Evolutionary conservation across 2,888 invertebrate species (phyloP), one percentile per base, ranked within the genome.

Genomic region (Hydraecia micacea): DNA sequence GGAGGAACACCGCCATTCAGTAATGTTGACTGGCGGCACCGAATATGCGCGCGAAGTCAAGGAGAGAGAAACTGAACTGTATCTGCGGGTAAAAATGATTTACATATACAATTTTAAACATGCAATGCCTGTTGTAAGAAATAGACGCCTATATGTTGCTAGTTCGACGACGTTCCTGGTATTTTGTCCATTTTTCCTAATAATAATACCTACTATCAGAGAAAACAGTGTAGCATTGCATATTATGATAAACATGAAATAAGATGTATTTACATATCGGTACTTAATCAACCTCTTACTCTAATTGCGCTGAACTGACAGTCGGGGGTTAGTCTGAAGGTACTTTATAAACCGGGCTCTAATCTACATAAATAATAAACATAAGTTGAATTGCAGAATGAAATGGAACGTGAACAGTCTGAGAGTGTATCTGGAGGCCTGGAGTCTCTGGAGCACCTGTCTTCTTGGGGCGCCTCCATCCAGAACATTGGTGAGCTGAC

Each of bases 381-480:
- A n/a, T 69, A n/a, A 42, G 9, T 28, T 60, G 7, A 60, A 68
- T 86, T 89, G 6, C 81, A 95, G 95, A 93, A 93, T 93, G 94
- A 94, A 87, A 80, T 85, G 21, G 92, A 94, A 5, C 87, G 91
- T 11, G 91, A 92, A 46, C 88, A 91, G 36, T 92, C 86, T 90
- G 91, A 92, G 39, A 95, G 94, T 76, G 78, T 93, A 18, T 83
- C 93, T 32, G 94, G 92, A 18, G 95, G 95, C 0, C 79, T 96
- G 73, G 94, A 96, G 78, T 96, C 96, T 0, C 65, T 96, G 77
- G 97, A 96, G 83, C 92, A 93, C 0, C 80, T 96, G 36, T 94
- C 96, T 25, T 88, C 91, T 25, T 89, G 86, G 75, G 94, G 92
- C 6, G 83, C 90, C 0, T 94, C 95, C 0, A 78, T 91, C 15